Evolutionary conservation across 92 coral and sea anemone genomes (phyloP).

Genomic region (Zoanthus gigantus): DNA sequence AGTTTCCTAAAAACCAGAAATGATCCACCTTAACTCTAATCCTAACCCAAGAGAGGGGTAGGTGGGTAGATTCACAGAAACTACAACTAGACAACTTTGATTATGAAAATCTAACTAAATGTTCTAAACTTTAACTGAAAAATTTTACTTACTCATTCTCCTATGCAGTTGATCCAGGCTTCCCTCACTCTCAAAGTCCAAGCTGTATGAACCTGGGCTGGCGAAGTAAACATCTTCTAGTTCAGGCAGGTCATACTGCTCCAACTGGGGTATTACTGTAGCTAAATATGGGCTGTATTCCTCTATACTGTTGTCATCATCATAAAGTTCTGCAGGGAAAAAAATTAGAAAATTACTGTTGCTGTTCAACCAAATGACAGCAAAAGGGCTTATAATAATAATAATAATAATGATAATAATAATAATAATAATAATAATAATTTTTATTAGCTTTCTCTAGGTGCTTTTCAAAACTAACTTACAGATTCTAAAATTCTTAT

Average conservation of each 20-base stretch:
- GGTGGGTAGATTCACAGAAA: too few relatives aligned
- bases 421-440: too few relatives aligned
- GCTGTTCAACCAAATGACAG: not conserved
- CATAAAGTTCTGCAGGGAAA: constrained; percentile 11
- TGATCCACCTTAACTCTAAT: not conserved
- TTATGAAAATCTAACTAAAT: too few relatives aligned
- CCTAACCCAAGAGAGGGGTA: too few relatives aligned
- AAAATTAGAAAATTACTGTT: not conserved
- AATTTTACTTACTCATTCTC: constrained; percentile 22
- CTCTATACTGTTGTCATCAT: constrained; percentile 17
- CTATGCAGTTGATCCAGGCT: constrained; percentile 20
- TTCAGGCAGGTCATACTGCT: constrained; percentile 34
- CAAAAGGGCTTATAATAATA: too few relatives aligned
- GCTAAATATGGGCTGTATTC: constrained; percentile 41
- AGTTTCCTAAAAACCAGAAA: not conserved
- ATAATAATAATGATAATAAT: too few relatives aligned
- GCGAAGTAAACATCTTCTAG: constrained; percentile 37
- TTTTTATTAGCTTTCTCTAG: too few relatives aligned
- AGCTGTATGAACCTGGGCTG: not conserved
- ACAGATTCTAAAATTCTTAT: too few relatives aligned
- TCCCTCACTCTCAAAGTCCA: constrained; percentile 14
- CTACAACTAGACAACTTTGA: too few relatives aligned
- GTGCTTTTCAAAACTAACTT: too few relatives aligned
- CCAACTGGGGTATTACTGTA: constrained; percentile 36
- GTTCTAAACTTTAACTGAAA: not conserved